Conservation (phyloP, 2,888 invertebrate species). For the Aquatica leii region DNA sequence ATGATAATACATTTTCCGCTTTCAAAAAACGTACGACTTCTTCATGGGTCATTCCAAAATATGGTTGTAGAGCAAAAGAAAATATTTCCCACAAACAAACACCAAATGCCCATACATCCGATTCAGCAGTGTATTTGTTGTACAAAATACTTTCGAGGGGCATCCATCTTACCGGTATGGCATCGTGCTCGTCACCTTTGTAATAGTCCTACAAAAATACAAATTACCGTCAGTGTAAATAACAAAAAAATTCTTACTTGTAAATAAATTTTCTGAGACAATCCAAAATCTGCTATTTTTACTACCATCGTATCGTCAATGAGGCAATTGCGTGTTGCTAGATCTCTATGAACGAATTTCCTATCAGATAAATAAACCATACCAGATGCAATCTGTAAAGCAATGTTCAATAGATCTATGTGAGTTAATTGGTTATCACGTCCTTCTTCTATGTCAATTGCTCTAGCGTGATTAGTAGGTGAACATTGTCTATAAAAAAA, state of each 20-base stretch:
- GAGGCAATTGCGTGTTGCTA: conserved; percentile 94
- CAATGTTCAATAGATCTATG: conserved; percentile 83
- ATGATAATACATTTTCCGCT: conserved; percentile 88
- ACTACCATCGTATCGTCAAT: conserved; percentile 94
- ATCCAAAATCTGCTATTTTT: conserved; percentile 96
- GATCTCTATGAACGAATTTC: conserved; percentile 94
- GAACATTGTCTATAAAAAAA: conserved; percentile 71
- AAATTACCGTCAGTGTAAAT: background rate
- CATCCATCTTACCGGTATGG: conserved; percentile 98
- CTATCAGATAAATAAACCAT: conserved; percentile 95
- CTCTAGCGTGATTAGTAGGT: conserved; percentile 63
- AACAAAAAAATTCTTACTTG: conserved; percentile 59
- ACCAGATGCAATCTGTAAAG: conserved; percentile 90
- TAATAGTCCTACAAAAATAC: conserved; percentile 75
- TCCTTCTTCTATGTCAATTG: conserved; percentile 57
- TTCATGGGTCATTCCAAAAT: conserved; percentile 96
- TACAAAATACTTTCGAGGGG: conserved; percentile 95
- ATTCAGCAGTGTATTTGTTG: conserved; percentile 95
- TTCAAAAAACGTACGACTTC: conserved; percentile 95
- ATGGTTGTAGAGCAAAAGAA: conserved; percentile 94
- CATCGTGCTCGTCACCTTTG: conserved; percentile 94
- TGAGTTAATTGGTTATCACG: conserved; percentile 76
- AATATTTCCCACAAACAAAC: conserved; percentile 98
- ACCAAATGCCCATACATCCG: conserved; percentile 98
- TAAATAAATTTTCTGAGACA: conserved; percentile 94